phyloP scores from a whole-genome alignment of 2,113 vertebrate genomes.

The Ageneiosus marmoratus region DNA sequence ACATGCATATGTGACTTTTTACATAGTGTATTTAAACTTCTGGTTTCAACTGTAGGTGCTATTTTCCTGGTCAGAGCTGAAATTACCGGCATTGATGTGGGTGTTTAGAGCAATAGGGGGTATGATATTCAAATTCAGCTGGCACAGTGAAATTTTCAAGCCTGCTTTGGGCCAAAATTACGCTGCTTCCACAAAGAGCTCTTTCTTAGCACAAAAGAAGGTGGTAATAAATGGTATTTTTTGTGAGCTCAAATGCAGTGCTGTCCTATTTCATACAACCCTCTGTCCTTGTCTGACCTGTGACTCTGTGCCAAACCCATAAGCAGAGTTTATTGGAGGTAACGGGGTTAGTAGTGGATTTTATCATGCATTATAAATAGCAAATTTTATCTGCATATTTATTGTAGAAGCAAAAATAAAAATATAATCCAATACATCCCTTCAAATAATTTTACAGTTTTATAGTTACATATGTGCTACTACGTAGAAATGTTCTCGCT shows the following conservation, averaged over 20 bases:
- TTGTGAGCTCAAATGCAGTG: not conserved
- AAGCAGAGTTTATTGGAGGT: slow-evolving; percentile 70
- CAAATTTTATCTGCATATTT: slow-evolving; percentile 14
- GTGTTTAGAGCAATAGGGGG: not conserved
- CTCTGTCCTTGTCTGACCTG: slow-evolving; percentile 72
- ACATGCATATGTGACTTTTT: too few species aligned
- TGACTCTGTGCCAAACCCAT: slow-evolving; percentile 65
- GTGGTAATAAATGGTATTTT: slow-evolving; percentile 14
- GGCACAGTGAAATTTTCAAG: not conserved
- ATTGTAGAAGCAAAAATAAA: too few species aligned
- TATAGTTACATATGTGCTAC: not conserved
- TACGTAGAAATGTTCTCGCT: not conserved
- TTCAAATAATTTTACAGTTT: too few species aligned
- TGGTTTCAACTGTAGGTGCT: too few species aligned
- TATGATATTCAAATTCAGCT: slow-evolving; percentile 16
- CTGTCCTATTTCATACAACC: slow-evolving; percentile 13
- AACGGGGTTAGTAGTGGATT: slow-evolving; percentile 55
- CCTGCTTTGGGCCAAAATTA: not conserved
- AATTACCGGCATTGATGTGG: not conserved
- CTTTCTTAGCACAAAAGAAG: slow-evolving; percentile 11
- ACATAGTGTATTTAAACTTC: too few species aligned
- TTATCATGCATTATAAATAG: slow-evolving; percentile 60
- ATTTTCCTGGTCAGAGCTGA: not conserved
- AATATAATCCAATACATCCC: slow-evolving; percentile 10
- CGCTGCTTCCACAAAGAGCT: not conserved